Conservation (phyloP, 92 coral and sea anemone species). For the Phenganax stokvisi region DNA sequence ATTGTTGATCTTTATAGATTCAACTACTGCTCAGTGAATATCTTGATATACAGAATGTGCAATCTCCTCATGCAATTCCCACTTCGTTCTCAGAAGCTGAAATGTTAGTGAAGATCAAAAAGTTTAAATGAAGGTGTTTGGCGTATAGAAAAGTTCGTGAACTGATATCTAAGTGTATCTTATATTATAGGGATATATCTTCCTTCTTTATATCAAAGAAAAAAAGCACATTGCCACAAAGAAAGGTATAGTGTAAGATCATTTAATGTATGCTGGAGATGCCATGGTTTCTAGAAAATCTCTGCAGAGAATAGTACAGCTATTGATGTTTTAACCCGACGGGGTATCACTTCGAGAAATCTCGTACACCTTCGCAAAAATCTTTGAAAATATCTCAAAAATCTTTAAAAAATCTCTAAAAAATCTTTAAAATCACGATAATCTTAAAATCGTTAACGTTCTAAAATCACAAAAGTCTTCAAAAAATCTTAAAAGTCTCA, state of each 20-base stretch:
- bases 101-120: constrained; percentile 48
- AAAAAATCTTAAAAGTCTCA: too few species aligned
- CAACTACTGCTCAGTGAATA: constrained; percentile 85
- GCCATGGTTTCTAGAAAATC: too few species aligned
- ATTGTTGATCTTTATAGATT: constrained; percentile 49
- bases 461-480: too few species aligned
- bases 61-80: constrained; percentile 64
- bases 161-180: background rate
- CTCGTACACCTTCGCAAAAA: too few species aligned
- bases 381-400: too few species aligned
- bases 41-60: constrained; percentile 83
- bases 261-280: background rate
- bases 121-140: background rate
- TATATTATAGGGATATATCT: constrained; percentile 67
- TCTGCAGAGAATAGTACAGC: too few species aligned
- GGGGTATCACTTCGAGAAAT: too few species aligned
- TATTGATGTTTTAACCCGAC: too few species aligned
- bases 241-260: constrained; percentile 6
- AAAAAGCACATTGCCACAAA: constrained; percentile 53
- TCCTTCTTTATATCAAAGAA: constrained; percentile 69
- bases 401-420: too few species aligned
- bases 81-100: constrained; percentile 79
- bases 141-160: too few species aligned
- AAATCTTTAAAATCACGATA: too few species aligned
- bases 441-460: too few species aligned